A percentile compares a stretch with the other conserved stretches of the same genome.
Conservation (phyloP, 1,140 invertebrate species). For the Cherax destructor region DNA sequence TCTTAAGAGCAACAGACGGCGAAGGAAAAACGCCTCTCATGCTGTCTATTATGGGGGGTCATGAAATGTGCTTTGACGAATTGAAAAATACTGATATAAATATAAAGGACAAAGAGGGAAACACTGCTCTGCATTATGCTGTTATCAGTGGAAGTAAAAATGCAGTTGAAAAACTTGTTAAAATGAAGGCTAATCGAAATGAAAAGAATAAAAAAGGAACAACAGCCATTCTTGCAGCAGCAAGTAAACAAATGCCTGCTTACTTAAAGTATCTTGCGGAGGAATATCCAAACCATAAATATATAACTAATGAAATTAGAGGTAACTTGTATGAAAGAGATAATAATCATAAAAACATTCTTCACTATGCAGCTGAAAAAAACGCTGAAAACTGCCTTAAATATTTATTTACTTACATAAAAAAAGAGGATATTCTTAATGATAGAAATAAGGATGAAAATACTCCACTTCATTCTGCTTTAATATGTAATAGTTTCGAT, state of each 20-base stretch:
- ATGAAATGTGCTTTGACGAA: slow-evolving; percentile 38
- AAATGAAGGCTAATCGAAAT: slow-evolving; percentile 31
- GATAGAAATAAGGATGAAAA: slow-evolving; percentile 26
- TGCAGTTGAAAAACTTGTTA: slow-evolving; percentile 30
- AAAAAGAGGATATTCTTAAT: neutral
- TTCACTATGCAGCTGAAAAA: slow-evolving; percentile 48
- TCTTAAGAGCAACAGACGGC: slow-evolving; percentile 7
- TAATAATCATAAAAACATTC: slow-evolving; percentile 19
- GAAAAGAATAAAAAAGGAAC: slow-evolving; percentile 40
- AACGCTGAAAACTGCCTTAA: slow-evolving; percentile 33
- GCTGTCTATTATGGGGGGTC: slow-evolving; percentile 42
- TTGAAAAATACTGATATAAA: slow-evolving; percentile 36
- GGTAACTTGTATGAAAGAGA: too few relatives aligned
- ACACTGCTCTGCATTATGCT: slow-evolving; percentile 49
- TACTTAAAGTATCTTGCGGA: slow-evolving; percentile 27
- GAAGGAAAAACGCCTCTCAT: slow-evolving; percentile 54
- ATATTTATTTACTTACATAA: neutral
- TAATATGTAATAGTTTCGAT: slow-evolving; percentile 34
- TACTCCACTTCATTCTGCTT: slow-evolving; percentile 46
- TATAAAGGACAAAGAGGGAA: slow-evolving; percentile 31
- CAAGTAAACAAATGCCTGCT: slow-evolving; percentile 18
- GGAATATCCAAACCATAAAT: neutral
- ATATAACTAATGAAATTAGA: too few relatives aligned
- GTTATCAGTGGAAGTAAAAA: slow-evolving; percentile 36
- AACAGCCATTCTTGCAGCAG: slow-evolving; percentile 29